These are phyloP conservation scores for Drosophila pseudotalamancana DNA, from an alignment of 2,888 invertebrate genomes.

Conservation along the genomic window DNA sequence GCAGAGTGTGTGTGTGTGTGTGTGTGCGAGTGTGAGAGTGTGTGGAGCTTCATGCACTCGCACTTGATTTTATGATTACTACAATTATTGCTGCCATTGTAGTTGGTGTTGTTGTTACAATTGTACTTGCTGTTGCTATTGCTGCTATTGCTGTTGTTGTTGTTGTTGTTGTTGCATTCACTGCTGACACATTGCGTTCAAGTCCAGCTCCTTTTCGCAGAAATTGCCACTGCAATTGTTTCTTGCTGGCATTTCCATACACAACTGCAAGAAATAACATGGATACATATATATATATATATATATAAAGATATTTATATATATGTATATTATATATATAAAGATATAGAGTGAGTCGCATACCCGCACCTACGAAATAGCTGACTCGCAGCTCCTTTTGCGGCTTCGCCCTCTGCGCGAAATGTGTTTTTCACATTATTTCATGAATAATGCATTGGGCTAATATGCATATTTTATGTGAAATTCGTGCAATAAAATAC, in stretches of 20 bases:
- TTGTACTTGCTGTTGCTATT: slow-evolving; percentile 13
- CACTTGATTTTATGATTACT: slow-evolving; percentile 79
- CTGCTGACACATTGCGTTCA: slow-evolving; percentile 49
- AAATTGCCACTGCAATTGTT: slow-evolving; percentile 66
- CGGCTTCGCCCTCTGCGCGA: slow-evolving; percentile 58
- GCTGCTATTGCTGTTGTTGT: neutral
- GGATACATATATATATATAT: slow-evolving; percentile 9
- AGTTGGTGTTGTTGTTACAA: slow-evolving; percentile 10
- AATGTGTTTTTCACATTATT: slow-evolving; percentile 82
- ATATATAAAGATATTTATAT: slow-evolving; percentile 6
- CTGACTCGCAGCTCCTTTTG: slow-evolving; percentile 36
- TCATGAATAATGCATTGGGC: slow-evolving; percentile 83
- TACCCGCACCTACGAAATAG: slow-evolving; percentile 9
- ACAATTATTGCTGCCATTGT: slow-evolving; percentile 60
- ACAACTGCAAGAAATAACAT: slow-evolving; percentile 31
- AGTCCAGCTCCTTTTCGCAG: slow-evolving; percentile 44
- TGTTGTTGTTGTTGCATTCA: slow-evolving; percentile 21
- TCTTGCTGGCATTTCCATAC: slow-evolving; percentile 54
- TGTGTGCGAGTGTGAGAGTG: slow-evolving; percentile 2
- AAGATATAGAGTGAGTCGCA: slow-evolving; percentile 13
- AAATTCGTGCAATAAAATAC: slow-evolving; percentile 84
- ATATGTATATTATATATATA: slow-evolving; percentile 25
- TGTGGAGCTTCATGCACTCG: slow-evolving; percentile 64
- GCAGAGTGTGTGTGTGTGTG: slow-evolving; percentile 1
- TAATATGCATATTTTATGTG: slow-evolving; percentile 84